These are phyloP conservation scores for Chaetorhynchus papuensis DNA, from an alignment of 2,113 vertebrate species.

Conservation along the genomic window DNA sequence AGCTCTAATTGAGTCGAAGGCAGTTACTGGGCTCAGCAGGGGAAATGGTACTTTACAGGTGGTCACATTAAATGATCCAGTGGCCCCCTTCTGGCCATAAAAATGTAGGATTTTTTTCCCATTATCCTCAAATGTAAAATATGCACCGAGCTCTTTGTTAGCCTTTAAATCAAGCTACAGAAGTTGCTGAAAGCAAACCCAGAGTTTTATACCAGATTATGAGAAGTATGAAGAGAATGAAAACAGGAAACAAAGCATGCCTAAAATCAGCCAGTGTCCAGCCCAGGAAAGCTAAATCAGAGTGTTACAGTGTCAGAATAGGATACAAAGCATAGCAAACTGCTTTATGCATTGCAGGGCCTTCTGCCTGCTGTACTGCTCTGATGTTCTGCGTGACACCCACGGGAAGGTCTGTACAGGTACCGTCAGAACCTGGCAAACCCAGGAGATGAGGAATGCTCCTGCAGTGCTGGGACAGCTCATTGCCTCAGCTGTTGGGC, in stretches of 20 bases:
- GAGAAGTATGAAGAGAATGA: not conserved
- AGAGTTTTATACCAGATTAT: not conserved
- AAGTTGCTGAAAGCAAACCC: conserved; percentile 21
- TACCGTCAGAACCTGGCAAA: not conserved
- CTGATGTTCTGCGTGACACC: accelerated
- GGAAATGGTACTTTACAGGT: conserved; percentile 23
- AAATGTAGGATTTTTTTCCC: conserved; percentile 21
- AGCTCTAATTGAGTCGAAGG: conserved; percentile 21
- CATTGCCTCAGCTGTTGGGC: accelerated
- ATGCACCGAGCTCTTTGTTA: conserved; percentile 1
- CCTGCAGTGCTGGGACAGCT: not conserved
- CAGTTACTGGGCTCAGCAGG: not conserved
- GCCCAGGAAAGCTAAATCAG: not conserved
- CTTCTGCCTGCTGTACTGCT: not conserved
- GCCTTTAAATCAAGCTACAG: conserved; percentile 31
- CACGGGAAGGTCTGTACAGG: not conserved
- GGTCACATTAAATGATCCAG: conserved; percentile 47
- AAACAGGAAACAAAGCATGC: conserved; percentile 22
- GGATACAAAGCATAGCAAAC: not conserved
- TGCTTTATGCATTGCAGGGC: not conserved
- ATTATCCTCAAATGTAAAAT: conserved; percentile 31
- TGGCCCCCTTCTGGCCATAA: conserved; percentile 44
- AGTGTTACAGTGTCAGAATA: not conserved
- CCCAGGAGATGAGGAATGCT: not conserved
- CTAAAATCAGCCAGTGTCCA: not conserved